These are phyloP conservation scores for Chymomyza procnemis DNA, from an alignment of 2,888 invertebrate genomes.

Conservation along the genomic window DNA sequence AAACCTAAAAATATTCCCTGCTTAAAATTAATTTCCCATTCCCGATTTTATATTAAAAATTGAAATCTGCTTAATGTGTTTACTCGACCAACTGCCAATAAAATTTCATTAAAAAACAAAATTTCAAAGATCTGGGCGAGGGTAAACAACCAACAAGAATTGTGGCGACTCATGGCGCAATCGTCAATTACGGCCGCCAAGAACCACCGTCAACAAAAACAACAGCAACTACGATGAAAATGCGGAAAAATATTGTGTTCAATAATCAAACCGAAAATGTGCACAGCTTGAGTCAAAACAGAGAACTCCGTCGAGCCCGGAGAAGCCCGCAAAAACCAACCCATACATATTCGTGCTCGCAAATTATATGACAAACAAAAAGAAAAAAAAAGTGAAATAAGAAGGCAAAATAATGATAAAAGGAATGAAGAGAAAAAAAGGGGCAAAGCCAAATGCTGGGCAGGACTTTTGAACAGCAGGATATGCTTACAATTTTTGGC, in stretches of 20 bases:
- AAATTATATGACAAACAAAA: constrained; percentile 13
- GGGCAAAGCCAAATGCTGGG: constrained; percentile 41
- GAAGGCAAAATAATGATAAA: constrained; percentile 5
- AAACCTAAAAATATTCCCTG: too few relatives aligned
- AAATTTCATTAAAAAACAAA: constrained; percentile 52
- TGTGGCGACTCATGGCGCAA: constrained; percentile 67
- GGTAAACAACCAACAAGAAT: constrained; percentile 26
- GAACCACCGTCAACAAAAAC: constrained; percentile 44
- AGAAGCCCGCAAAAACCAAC: neutral
- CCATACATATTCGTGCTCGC: neutral
- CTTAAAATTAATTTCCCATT: constrained; percentile 55
- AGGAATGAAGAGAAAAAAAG: constrained; percentile 31
- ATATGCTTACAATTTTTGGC: constrained; percentile 72
- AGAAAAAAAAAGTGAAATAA: too few relatives aligned
- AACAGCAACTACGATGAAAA: constrained; percentile 5
- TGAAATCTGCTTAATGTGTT: constrained; percentile 57
- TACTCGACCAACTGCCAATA: constrained; percentile 41
- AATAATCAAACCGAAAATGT: constrained; percentile 73
- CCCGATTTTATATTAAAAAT: constrained; percentile 35
- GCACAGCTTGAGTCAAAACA: constrained; percentile 71
- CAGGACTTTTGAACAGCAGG: constrained; percentile 69
- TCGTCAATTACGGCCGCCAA: constrained; percentile 72
- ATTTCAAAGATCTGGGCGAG: constrained; percentile 26
- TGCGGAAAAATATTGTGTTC: constrained; percentile 67
- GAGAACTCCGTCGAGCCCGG: constrained; percentile 28